A percentile compares a stretch with the other conserved stretches of the same genome.
phyloP scores from a whole-genome alignment of 2,113 vertebrate genomes.

The Peromyscus maniculatus region DNA sequence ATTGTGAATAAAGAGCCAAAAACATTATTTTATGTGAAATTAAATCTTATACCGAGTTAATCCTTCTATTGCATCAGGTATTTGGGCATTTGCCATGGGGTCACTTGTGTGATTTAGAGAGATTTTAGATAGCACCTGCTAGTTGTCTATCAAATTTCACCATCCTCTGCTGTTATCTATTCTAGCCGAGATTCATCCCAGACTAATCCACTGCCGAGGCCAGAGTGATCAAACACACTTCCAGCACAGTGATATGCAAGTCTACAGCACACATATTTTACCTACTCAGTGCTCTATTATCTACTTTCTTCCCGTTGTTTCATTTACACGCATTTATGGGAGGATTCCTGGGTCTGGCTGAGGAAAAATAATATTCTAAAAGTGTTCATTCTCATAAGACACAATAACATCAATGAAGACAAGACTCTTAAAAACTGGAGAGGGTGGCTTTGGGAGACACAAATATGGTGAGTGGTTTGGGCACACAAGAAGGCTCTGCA shows the following conservation, averaged over 20 bases:
- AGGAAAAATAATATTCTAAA: neutral
- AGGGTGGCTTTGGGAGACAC: neutral
- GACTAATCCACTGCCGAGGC: neutral
- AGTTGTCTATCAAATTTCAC: neutral
- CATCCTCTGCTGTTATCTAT: neutral
- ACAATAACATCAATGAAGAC: neutral
- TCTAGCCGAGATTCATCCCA: neutral
- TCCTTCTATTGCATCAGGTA: neutral
- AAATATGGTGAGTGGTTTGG: neutral
- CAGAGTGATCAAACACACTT: neutral
- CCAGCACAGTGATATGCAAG: rapidly evolving
- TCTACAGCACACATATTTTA: neutral
- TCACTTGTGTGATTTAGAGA: neutral
- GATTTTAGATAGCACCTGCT: neutral
- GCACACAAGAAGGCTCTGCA: neutral
- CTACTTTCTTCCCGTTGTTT: neutral
- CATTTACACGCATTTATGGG: neutral
- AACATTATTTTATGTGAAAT: conserved; percentile 18
- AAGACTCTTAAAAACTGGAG: neutral
- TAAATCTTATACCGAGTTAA: neutral
- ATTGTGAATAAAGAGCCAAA: neutral
- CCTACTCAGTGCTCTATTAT: neutral
- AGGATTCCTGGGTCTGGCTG: neutral
- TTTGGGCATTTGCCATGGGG: neutral
- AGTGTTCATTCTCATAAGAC: neutral